phyloP scores from a whole-genome alignment of 2,797 vertebrate species.

The Ctenosaura bakeri region DNA sequence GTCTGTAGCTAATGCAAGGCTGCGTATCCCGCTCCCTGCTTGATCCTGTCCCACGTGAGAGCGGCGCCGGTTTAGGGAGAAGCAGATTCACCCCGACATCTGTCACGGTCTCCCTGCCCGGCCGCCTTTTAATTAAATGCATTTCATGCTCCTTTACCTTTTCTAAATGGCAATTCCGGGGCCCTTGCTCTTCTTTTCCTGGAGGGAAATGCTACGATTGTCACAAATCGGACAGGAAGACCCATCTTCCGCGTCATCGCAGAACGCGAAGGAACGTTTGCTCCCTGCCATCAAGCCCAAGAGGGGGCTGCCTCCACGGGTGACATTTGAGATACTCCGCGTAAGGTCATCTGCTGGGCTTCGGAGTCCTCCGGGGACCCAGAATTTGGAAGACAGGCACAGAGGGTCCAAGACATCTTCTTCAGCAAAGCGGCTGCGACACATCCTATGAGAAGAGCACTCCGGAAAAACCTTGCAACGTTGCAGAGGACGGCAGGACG shows the following conservation, averaged over 20 bases:
- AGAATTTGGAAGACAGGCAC: neutral
- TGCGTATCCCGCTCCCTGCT: neutral
- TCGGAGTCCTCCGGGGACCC: neutral
- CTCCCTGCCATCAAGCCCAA: neutral
- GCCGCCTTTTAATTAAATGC: neutral
- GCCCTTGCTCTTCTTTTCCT: neutral
- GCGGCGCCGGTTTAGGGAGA: neutral
- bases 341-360: neutral
- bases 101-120: neutral
- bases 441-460: fast-evolving
- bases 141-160: constrained; percentile 11
- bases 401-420: neutral
- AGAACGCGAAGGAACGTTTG: neutral
- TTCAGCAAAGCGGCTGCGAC: neutral
- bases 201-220: neutral
- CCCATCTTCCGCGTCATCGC: neutral
- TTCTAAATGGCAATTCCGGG: constrained; percentile 10
- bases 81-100: neutral
- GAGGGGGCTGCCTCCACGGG: neutral
- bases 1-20: neutral
- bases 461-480: neutral
- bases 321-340: neutral
- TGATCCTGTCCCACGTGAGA: too few relatives aligned
- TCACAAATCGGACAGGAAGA: neutral
- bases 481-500: neutral